These are phyloP conservation scores for Drosophila baimaii DNA, from an alignment of 1,140 invertebrate genomes.

Conservation along the genomic window DNA sequence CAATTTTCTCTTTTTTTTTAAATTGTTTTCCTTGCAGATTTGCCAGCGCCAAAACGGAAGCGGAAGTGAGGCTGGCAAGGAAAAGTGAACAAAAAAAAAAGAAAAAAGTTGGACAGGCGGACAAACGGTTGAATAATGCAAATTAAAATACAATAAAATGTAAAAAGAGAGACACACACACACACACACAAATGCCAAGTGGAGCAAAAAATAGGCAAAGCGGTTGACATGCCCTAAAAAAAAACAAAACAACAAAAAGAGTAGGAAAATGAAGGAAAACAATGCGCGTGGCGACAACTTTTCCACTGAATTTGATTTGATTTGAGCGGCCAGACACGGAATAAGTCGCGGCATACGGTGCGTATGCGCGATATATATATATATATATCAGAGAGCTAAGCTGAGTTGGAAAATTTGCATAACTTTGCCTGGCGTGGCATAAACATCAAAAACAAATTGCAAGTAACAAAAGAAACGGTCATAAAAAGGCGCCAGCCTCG, in stretches of 20 bases:
- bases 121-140: constrained; percentile 75
- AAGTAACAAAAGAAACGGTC: constrained; percentile 60
- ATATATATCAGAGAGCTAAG: constrained; percentile 19
- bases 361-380: constrained; percentile 29
- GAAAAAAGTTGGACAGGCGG: too few relatives aligned
- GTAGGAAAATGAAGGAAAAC: constrained; percentile 7
- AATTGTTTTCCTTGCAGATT: constrained; percentile 41
- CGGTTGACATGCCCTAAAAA: constrained; percentile 53
- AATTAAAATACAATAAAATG: constrained; percentile 82
- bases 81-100: too few relatives aligned
- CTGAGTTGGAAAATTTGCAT: constrained; percentile 65
- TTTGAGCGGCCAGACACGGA: constrained; percentile 48
- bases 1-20: neutral
- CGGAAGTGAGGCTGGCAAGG: too few relatives aligned
- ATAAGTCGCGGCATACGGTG: constrained; percentile 30
- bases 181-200: constrained; percentile 47
- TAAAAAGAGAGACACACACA: constrained; percentile 31
- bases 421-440: constrained; percentile 67
- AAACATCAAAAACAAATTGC: constrained; percentile 69
- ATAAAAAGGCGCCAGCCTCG: constrained; percentile 71
- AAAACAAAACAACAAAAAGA: neutral
- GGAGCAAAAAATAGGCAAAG: constrained; percentile 21
- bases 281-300: constrained; percentile 68
- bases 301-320: constrained; percentile 83
- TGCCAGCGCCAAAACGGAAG: constrained; percentile 53